A percentile compares a stretch with the other conserved stretches of the same genome.
Conservation (phyloP, 2,888 invertebrate species). For the Polydrusus tereticollis region DNA sequence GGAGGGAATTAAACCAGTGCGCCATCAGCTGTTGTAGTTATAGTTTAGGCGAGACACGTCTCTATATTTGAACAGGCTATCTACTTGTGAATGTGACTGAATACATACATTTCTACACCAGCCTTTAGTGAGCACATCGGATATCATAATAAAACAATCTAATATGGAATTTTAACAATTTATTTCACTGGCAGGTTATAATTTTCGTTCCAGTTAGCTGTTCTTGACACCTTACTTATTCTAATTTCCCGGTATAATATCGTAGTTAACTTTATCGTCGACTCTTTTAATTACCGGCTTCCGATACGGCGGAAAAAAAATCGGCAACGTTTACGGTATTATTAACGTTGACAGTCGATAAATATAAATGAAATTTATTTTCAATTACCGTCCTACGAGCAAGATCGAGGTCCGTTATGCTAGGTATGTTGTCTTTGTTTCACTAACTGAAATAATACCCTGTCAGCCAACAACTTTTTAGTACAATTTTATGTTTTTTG, state of each 20-base stretch:
- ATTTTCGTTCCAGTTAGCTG: slow-evolving; percentile 19
- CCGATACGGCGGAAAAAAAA: slow-evolving; percentile 9
- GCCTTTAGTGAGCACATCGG: neutral
- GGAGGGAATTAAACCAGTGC: no score
- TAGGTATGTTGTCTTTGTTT: no score
- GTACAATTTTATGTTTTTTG: no score
- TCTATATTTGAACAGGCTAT: no score
- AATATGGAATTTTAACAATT: neutral
- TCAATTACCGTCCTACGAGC: slow-evolving; percentile 16
- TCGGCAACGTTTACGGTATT: slow-evolving; percentile 13
- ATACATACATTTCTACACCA: no score
- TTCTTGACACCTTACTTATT: slow-evolving; percentile 17
- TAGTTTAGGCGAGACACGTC: no score
- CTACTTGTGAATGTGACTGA: no score
- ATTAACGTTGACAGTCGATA: slow-evolving; percentile 19
- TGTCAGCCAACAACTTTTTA: no score
- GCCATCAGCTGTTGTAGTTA: no score
- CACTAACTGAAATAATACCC: no score
- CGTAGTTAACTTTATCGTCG: neutral
- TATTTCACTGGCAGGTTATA: slow-evolving; percentile 9
- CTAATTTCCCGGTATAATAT: slow-evolving; percentile 7
- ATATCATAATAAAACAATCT: slow-evolving; percentile 12
- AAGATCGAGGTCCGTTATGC: slow-evolving; percentile 1
- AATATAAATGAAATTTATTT: slow-evolving; percentile 13
- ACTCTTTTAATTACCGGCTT: slow-evolving; percentile 16